Percentiles rank a stretch among this genome's conserved stretches.
Conservation (phyloP, 1,140 invertebrate genomes). For the Matsumurasca onukii region DNA sequence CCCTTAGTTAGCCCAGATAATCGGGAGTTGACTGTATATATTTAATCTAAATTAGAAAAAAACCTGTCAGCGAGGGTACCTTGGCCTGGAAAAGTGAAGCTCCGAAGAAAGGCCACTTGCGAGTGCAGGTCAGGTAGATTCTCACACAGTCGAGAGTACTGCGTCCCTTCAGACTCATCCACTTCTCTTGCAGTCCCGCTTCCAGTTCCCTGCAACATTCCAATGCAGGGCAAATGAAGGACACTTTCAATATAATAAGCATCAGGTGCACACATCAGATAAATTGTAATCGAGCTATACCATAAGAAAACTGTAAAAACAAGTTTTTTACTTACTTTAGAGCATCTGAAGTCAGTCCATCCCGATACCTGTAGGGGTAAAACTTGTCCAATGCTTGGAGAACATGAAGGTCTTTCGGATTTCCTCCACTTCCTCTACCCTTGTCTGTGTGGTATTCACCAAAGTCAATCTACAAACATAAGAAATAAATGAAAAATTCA, state of each 20-base stretch:
- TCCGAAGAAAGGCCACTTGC: constrained; percentile 96
- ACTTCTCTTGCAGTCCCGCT: constrained; percentile 82
- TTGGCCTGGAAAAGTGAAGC: constrained; percentile 88
- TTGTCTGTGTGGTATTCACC: constrained; percentile 65
- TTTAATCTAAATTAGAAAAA: no score
- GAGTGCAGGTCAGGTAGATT: constrained; percentile 91
- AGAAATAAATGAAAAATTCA: no score
- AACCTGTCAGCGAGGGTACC: no score
- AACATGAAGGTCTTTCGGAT: constrained; percentile 56
- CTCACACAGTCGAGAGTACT: constrained; percentile 86
- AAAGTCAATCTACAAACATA: constrained; percentile 61
- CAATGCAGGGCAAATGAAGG: no score
- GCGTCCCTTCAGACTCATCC: constrained; percentile 83
- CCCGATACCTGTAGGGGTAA: constrained; percentile 83
- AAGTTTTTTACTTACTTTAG: constrained; percentile 56
- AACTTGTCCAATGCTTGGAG: constrained; percentile 83
- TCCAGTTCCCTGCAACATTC: constrained; percentile 73
- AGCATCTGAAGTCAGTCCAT: constrained; percentile 74
- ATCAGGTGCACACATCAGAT: neutral
- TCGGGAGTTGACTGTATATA: no score
- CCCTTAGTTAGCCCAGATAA: no score
- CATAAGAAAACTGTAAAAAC: neutral
- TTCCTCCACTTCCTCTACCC: constrained; percentile 56
- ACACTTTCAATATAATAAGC: constrained; percentile 35
- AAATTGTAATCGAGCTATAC: neutral